Base-by-base conservation (phyloP, 1,140 invertebrate genomes). In the Philopotamus ludificatus region DNA sequence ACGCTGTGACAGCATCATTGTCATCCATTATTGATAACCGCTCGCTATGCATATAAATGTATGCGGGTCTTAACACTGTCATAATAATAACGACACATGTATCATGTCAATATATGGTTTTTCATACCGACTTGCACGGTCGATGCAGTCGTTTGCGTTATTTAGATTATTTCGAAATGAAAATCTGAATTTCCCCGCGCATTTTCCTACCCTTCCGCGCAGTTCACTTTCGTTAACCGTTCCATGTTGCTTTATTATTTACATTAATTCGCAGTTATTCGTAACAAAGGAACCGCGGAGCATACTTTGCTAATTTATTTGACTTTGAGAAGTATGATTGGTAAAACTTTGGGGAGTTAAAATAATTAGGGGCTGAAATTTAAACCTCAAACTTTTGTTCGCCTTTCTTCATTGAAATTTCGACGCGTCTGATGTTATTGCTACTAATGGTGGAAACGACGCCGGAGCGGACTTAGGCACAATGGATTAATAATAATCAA, bases 271-370 rank as follows among this genome's bases (percentile, higher is more conserved):
- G 18, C 58, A 66, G 47, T 61, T 61, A 61, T 59, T 22, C 50
- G 42, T 60, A 66, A 66, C 65, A 66, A 66, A 62, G 65, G 50
- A 49, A 66, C 65, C 58, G 65, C 65, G 49, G 26, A 66, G 58
- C 65, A 66, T 66, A 66, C 65, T 66, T 66, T 20, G 65, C 58
- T 66, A 66, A 66, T 66, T 66, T 66, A 66, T 66, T 66, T 66
- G 65, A 66, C 65, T 61, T 66, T 61, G 58, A 58, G 57, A 66
- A 66, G 65, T 66, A 66, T 61, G 65, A 66, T 66, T 62, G 65
- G 65, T 20, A 28, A 66, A 66, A 66, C 39, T 66, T 66, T 44
- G 21, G 22, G 44, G 51, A 66, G 65, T 45, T 28, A 53, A 66
- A 66, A 66, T 66, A 66, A 66, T 66, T 66, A 61, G 22, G 42